Evolutionary conservation across 2,888 invertebrate genomes (phyloP), one percentile per base, ranked within the genome.

Genomic region (Aspidapion aeneum): DNA sequence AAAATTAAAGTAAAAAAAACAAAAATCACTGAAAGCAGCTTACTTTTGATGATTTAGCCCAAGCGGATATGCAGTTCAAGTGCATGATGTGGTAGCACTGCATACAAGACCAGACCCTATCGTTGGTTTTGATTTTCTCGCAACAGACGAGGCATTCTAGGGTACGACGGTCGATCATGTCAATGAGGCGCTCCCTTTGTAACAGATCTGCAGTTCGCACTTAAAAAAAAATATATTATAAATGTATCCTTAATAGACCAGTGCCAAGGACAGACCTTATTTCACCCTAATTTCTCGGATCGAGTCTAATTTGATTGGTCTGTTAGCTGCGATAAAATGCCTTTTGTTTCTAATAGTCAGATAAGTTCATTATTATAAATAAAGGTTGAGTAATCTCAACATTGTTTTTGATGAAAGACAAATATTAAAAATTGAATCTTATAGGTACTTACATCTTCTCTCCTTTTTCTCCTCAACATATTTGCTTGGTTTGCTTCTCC

Each of bases 61-160:
- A 98, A 74, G 93, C 92, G 69, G 89, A 87, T 64, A 94, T 90
- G 78, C 98, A 98, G 66, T 87, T 86, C 16, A 98, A 85, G 82
- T 98, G 98, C 67, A 97, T 85, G 61, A 97, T 91, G 78, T 98
- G 94, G 80, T 89, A 96, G 75, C 98, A 98, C 73, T 91, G 93
- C 67, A 83, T 80, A 77, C 98, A 98, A 1, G 90, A 92, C 98
- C 98, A 98, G 35, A 94, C 88, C 2, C 89, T 84, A 72, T 95
- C 91, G 22, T 84, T 85, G 68, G 90, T 89, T 67, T 90, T 87
- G 49, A 98, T 90, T 58, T 86, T 83, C 71, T 96, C 96, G 75
- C 94, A 97, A 77, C 98, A 98, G 17, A 98, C 95, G 72, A 97
- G 86, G 78, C 98, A 98, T 79, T 98, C 98, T 64, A 96, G 83